These are phyloP conservation scores for Drosophila robusta DNA, from an alignment of 2,888 invertebrate genomes.

Conservation along the genomic window DNA sequence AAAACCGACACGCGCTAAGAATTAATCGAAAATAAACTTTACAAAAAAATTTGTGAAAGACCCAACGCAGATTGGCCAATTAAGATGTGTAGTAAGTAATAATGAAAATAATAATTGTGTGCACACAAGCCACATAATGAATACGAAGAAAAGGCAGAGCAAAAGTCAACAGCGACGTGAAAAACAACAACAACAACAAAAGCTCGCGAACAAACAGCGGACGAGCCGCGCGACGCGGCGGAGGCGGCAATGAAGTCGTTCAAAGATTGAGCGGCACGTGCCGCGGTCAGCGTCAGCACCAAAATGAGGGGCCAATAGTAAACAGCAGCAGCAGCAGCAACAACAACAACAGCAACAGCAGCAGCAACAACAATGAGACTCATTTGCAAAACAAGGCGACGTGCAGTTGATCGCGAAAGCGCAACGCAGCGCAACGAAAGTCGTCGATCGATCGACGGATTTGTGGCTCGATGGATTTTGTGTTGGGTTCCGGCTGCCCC, in stretches of 20 bases:
- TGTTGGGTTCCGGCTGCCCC: constrained; percentile 30
- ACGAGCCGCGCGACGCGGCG: constrained; percentile 18
- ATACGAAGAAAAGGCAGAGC: constrained; percentile 41
- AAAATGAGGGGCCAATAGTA: constrained; percentile 64
- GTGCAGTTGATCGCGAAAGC: constrained; percentile 77
- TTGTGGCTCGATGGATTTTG: constrained; percentile 14
- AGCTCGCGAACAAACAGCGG: constrained; percentile 41
- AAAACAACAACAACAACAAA: constrained; percentile 41
- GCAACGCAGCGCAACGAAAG: constrained; percentile 24
- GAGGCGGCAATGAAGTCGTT: constrained; percentile 52
- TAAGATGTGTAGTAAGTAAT: constrained; percentile 32
- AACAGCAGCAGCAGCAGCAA: constrained; percentile 28
- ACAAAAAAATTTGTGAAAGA: constrained; percentile 6
- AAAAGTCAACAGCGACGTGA: constrained; percentile 55
- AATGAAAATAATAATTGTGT: constrained; percentile 45
- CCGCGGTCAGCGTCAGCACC: constrained; percentile 60
- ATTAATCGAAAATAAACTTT: constrained; percentile 34
- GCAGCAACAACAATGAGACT: constrained; percentile 27
- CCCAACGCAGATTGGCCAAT: constrained; percentile 40
- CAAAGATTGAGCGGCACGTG: constrained; percentile 74
- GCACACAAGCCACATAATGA: constrained; percentile 20
- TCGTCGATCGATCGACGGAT: constrained; percentile 45
- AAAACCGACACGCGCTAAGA: constrained; percentile 44
- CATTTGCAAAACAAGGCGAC: constrained; percentile 64
- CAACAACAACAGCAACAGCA: constrained; percentile 18